Evolutionary conservation across 2,888 invertebrate species (phyloP), one percentile per base, ranked within the genome.

Genomic region (Caenorhabditis becei): DNA sequence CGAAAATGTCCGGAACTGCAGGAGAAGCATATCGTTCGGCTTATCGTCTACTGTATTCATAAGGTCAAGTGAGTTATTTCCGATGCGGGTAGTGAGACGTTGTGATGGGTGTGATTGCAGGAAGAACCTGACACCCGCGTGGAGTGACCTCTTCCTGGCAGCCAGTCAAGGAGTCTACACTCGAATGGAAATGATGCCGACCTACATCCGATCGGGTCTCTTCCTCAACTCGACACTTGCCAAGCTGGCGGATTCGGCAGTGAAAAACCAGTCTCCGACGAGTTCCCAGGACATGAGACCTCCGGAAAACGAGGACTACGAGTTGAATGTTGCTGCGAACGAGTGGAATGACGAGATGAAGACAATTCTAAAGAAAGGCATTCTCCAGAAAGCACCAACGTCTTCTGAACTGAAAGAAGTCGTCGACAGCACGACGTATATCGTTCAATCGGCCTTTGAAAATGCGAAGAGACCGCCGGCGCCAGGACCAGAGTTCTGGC

Each of bases 11-110:
- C 61, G 28, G 61, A 67, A 54, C 5, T n/a, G 0, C 75, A 77
- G 16, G 75, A 77, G 47, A 37, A 47, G 35, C 67, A 77, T 24
- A 7, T 77, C 0, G 67, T 74, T 4, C 49, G 74, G n/a, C 18
- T 74, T 3, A 65, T 74, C n/a, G 16, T 67, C 20, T 54, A 77
- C 26, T 53, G 32, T 8, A 47, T 77, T 35, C 16, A 54, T 32
- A 24, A n/a, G 10, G 18, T 65, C 11, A 49, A 51, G 62, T 63
- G 23, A 63, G 58, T 35, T 28, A 35, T 20, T 63, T n/a, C n/a
- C n/a, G n/a, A n/a, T n/a, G n/a, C n/a, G n/a, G n/a, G n/a, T n/a
- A n/a, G n/a, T n/a, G n/a, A n/a, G n/a, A n/a, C n/a, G n/a, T n/a
- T n/a, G n/a, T n/a, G n/a, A n/a, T n/a, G n/a, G n/a, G n/a, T n/a